These are phyloP conservation scores for Nomada hirtipes DNA, from an alignment of 2,888 invertebrate genomes.

Conservation along the genomic window DNA sequence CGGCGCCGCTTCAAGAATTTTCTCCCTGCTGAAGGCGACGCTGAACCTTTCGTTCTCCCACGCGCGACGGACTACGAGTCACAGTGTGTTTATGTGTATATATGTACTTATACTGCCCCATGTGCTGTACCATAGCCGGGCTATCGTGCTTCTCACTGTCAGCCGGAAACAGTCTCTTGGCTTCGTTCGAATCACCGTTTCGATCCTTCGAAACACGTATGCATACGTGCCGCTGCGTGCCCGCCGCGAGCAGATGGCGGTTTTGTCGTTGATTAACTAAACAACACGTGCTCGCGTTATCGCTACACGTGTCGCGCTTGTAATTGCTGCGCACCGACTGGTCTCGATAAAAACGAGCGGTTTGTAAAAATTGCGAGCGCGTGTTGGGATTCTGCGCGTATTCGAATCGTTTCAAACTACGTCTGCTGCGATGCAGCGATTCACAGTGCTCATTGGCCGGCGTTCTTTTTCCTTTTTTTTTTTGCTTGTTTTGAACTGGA, in stretches of 20 bases:
- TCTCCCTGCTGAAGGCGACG: background rate
- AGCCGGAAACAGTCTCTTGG: background rate
- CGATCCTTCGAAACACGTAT: background rate
- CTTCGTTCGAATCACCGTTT: slow-evolving; percentile 7
- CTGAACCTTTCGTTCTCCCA: background rate
- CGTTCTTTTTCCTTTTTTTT: background rate
- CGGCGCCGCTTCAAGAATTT: slow-evolving; percentile 7
- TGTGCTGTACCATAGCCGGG: too few relatives aligned
- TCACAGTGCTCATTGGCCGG: too few relatives aligned
- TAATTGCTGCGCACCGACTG: background rate
- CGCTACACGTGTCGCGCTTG: background rate
- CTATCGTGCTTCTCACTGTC: too few relatives aligned
- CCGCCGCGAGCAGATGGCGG: background rate
- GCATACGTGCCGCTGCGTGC: background rate
- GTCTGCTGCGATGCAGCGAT: too few relatives aligned
- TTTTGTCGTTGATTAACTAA: background rate
- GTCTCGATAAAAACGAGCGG: background rate
- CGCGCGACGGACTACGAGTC: background rate
- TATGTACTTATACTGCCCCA: too few relatives aligned
- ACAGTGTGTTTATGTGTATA: background rate
- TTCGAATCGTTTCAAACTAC: background rate
- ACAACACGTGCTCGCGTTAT: slow-evolving; percentile 27
- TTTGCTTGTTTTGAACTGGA: too few relatives aligned
- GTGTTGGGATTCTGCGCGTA: background rate
- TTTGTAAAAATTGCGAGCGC: background rate